Evolutionary conservation across 2,888 invertebrate genomes (phyloP).

Genomic region (Spisula solida): DNA sequence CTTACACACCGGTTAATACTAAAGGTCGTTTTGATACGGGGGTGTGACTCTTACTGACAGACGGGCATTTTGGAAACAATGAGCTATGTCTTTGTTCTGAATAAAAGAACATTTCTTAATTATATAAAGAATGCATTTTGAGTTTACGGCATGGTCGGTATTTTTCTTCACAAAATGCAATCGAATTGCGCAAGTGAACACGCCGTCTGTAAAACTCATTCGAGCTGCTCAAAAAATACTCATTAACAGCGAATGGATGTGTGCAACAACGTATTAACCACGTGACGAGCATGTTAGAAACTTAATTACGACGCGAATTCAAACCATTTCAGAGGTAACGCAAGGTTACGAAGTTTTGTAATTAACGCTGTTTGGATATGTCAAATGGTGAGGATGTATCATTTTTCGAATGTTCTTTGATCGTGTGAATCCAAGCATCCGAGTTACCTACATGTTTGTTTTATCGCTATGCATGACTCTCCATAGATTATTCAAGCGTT

Average conservation of each 20-base stretch:
- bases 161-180: constrained; percentile 10
- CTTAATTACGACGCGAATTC: constrained; percentile 6
- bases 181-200: not conserved
- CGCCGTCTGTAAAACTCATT: not conserved
- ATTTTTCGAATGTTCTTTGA: constrained; percentile 59
- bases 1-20: constrained; percentile 10
- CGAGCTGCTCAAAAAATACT: not conserved
- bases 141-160: not conserved
- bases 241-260: not conserved
- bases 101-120: not conserved
- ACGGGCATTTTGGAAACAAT: not conserved
- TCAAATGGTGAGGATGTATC: constrained; percentile 49
- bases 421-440: constrained; percentile 53
- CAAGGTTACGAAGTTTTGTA: constrained; percentile 45
- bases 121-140: not conserved
- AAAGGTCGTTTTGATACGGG: constrained; percentile 9
- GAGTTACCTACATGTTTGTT: constrained; percentile 63
- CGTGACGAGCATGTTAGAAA: not conserved
- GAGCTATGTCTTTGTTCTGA: not conserved
- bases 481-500: constrained; percentile 64
- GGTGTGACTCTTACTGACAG: not conserved
- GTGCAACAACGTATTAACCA: not conserved
- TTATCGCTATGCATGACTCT: constrained; percentile 58
- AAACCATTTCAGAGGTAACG: constrained; percentile 22
- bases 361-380: constrained; percentile 40